phyloP scores from a whole-genome alignment of 2,797 vertebrate genomes.

The Coreius guichenoti region DNA sequence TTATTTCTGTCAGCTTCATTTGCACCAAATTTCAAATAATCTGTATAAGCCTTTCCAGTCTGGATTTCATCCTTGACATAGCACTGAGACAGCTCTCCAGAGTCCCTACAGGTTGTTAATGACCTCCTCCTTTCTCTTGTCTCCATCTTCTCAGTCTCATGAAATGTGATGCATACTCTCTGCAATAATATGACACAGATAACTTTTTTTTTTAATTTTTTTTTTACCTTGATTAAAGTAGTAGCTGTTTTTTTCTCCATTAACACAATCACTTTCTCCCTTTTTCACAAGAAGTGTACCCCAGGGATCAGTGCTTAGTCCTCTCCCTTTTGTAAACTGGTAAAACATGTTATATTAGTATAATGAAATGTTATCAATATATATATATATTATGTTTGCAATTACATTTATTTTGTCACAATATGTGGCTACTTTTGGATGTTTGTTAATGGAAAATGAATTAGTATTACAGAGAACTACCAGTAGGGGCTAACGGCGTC shows the following conservation, averaged over 20 bases:
- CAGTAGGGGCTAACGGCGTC: not conserved
- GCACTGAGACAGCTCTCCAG: not conserved
- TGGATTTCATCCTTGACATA: not conserved
- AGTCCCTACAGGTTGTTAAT: not conserved
- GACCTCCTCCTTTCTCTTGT: not conserved
- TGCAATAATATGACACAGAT: not conserved
- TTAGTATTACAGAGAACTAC: not conserved
- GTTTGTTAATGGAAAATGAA: not conserved
- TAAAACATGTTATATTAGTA: not conserved
- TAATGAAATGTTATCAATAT: not conserved
- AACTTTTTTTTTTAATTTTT: not conserved
- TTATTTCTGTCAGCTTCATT: not conserved
- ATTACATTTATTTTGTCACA: not conserved
- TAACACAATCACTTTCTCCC: not conserved
- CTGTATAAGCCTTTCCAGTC: not conserved
- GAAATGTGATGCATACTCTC: not conserved
- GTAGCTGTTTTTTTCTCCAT: not conserved
- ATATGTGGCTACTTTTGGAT: not conserved
- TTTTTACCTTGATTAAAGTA: not conserved
- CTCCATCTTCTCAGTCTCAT: not conserved
- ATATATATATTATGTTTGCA: not conserved
- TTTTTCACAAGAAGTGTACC: not conserved
- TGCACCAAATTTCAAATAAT: not conserved
- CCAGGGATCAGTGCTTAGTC: not conserved
- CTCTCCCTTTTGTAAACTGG: not conserved